A percentile compares a stretch with the other conserved stretches of the same genome.
Evolutionary conservation across 2,797 vertebrate genomes (phyloP).

Genomic region (Esox lucius): DNA sequence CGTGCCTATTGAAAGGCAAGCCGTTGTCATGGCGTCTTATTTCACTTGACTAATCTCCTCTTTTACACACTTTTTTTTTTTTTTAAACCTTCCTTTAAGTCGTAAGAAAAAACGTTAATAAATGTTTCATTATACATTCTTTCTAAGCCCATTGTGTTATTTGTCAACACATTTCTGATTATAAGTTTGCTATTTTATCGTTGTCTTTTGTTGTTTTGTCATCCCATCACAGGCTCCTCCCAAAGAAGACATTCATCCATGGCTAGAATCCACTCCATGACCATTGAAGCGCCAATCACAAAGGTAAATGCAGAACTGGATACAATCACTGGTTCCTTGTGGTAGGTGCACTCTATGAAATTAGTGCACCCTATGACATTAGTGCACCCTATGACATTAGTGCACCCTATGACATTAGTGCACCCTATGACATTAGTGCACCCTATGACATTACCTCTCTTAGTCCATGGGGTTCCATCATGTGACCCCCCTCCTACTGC

Average conservation of each 20-base stretch:
- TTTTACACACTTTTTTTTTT: not conserved
- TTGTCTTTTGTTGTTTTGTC: no score
- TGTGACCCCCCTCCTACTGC: conserved; percentile 64
- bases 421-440: no score
- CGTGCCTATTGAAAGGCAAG: not conserved
- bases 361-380: no score
- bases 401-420: conserved; percentile 68
- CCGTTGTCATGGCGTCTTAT: not conserved
- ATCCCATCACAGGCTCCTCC: conserved; percentile 77
- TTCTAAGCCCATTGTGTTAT: not conserved
- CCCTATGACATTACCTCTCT: conserved; percentile 64
- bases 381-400: no score
- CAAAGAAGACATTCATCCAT: conserved; percentile 95
- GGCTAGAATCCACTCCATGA: conserved; percentile 98
- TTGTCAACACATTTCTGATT: not conserved
- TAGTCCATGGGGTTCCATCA: conserved; percentile 62
- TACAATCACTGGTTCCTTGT: no score
- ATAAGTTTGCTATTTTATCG: not conserved
- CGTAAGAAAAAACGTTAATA: not conserved
- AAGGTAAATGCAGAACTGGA: conserved; percentile 77
- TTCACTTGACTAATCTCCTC: not conserved
- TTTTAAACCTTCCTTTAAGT: not conserved
- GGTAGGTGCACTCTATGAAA: conserved; percentile 49
- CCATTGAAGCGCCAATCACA: conserved; percentile 97
- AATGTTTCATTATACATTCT: not conserved